Evolutionary conservation across 1,140 invertebrate species (phyloP), one percentile per base, ranked within the genome.

Genomic region (Apis florea): DNA sequence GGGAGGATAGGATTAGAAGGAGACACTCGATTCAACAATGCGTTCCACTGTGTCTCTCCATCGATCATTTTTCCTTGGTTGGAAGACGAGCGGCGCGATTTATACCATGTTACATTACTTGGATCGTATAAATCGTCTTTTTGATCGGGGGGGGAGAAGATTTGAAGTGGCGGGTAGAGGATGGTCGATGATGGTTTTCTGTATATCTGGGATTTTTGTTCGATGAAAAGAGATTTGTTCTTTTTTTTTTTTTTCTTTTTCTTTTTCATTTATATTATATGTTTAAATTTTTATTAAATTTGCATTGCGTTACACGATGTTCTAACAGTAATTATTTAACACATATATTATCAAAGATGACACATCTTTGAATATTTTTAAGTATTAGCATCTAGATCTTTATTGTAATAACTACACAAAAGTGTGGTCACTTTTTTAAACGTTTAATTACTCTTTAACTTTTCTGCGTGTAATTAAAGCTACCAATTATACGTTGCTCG

Each of bases 1-100:
- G 63, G 17, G 4, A 10, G n/a, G 56, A 9, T 21, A 17, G 72
- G 76, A 85, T 73, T 31, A 53, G 72, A 63, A 71, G 75, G 77
- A 83, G 54, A 70, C 19, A 70, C 67, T 63, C 64, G 79, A 73
- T 47, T 51, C 53, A n/a, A 82, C 75, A 89, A 88, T 87, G 76
- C 67, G 79, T 70, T 67, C 61, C 77, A 78, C 61, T 84, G 81
- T 79, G 63, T 77, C 82, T 67, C 53, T 67, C 53, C 71, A 74
- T 59, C 49, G 49, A 71, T 80, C 74, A 47, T 82, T 77, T 77
- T 67, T 71, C 79, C 64, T 59, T 51, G 51, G 54, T 19, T 82
- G n/a, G 70, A 69, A 56, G 49, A 58, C 53, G 79, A 40, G 24
- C 49, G 9, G 12, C 49, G 15, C 21, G 59, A 71, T 81, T 81